Evolutionary conservation across 2,797 vertebrate genomes (phyloP), one percentile per base, ranked within the genome.

Genomic region (Taenioides sp.): DNA sequence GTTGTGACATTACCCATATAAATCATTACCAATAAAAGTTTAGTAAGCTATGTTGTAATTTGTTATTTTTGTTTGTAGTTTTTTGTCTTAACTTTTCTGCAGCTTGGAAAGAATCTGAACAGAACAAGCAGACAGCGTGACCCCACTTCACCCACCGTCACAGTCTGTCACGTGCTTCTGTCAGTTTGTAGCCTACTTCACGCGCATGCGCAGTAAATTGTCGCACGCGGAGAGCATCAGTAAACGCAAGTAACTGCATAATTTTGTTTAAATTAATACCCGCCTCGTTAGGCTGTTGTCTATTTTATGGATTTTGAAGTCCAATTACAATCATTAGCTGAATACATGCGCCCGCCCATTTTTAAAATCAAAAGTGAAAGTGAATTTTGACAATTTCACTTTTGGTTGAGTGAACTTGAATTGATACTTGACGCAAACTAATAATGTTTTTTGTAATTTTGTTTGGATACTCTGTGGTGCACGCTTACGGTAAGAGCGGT

Each of bases 301-400:
- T 17, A 3, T 17, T 37, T 59, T 59, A 25, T 59, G 1, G 25
- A 28, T 28, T 27, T 5, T 27, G 28, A 28, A 59, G 16, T 34
- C 2, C 5, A 2, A 7, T 28, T 16, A 7, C 25, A 12, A 14
- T 2, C 27, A 60, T 37, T 10, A 37, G 9, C 58, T 31, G 7
- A 60, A 28, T 5, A 12, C 25, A 2, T 0, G 27, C 0, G 27
- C 27, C 25, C 60, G 60, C 60, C 60, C 20, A 62, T 18, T 37
- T 34, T 34, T 12, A 81, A 59, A 91, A 92, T 62, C 82, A 89
- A 92, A 93, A 94, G 90, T 87, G 92, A 93, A 94, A 94, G 88
- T 79, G 61, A 0, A 11, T 1, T 55, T 52, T 11, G 2, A 37
- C 0, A 3, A 1, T n/a, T 16, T 11, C 64, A 28, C 2, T 2